phyloP scores from a whole-genome alignment of 2,113 vertebrate genomes.

The Pluvianellus socialis region DNA sequence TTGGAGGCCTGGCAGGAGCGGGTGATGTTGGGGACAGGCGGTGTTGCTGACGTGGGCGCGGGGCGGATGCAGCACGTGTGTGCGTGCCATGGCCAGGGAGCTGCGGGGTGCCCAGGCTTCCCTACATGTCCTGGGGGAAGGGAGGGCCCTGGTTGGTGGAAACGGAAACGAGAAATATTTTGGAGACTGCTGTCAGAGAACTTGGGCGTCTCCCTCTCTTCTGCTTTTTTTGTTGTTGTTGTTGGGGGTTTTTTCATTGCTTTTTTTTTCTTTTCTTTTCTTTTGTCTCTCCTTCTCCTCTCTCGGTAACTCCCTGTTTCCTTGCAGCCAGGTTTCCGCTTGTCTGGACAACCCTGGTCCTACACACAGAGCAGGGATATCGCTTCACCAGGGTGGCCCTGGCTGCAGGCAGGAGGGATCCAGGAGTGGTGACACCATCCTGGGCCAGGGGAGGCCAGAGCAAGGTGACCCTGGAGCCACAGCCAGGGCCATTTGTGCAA shows the following conservation, averaged over 20 bases:
- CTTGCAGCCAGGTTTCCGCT: background rate
- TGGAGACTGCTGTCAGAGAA: background rate
- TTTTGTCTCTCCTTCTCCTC: background rate
- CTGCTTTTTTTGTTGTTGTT: background rate
- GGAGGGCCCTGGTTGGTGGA: background rate
- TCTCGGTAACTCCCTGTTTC: background rate
- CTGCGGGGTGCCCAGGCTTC: background rate
- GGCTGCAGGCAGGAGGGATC: accelerated
- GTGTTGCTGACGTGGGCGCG: background rate
- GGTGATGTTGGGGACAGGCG: background rate
- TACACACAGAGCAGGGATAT: accelerated
- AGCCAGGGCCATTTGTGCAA: background rate
- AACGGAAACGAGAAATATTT: background rate
- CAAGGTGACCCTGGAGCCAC: background rate
- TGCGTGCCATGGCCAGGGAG: background rate
- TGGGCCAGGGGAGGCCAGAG: background rate
- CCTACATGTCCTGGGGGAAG: background rate
- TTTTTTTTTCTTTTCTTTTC: background rate
- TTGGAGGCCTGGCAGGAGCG: background rate
- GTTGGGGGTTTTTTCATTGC: background rate
- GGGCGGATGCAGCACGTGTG: background rate
- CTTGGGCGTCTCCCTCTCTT: background rate
- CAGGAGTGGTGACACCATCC: background rate
- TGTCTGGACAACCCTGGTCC: background rate
- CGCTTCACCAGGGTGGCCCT: background rate